phyloP scores from a whole-genome alignment of 2,888 invertebrate species.

The Oligia latruncula region DNA sequence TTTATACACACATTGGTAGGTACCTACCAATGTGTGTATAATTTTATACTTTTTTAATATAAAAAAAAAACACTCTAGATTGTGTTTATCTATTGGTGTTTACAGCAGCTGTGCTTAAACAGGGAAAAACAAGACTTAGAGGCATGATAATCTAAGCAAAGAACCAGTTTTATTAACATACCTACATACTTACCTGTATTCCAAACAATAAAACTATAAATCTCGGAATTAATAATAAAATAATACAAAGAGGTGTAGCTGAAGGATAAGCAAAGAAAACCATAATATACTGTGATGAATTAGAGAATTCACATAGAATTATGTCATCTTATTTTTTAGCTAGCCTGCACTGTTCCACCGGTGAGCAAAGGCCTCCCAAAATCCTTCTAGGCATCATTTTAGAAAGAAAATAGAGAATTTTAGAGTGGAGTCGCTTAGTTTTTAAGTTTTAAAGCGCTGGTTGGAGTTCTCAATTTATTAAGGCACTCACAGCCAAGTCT shows the following conservation, averaged over 20 bases:
- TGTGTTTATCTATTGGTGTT: not conserved
- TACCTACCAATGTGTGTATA: not conserved
- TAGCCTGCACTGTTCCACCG: not conserved
- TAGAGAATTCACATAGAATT: not conserved
- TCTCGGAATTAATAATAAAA: conserved; percentile 11
- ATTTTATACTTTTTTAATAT: no score
- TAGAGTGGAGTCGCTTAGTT: no score
- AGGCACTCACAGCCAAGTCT: no score
- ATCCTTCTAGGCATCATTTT: not conserved
- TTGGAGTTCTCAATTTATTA: no score
- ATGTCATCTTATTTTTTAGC: not conserved
- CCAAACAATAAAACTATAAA: conserved; percentile 29
- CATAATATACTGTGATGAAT: no score
- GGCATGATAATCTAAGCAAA: not conserved
- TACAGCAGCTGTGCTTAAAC: not conserved
- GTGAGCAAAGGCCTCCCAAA: not conserved
- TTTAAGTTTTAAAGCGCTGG: no score
- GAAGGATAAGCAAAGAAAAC: not conserved
- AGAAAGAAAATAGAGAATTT: no score
- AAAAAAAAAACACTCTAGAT: not conserved
- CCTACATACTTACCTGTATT: not conserved
- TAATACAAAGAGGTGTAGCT: not conserved
- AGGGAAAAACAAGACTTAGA: not conserved
- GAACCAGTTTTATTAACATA: not conserved
- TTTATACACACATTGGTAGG: no score